These are phyloP conservation scores for Diploptera punctata DNA, from an alignment of 2,888 invertebrate genomes.

Conservation along the genomic window DNA sequence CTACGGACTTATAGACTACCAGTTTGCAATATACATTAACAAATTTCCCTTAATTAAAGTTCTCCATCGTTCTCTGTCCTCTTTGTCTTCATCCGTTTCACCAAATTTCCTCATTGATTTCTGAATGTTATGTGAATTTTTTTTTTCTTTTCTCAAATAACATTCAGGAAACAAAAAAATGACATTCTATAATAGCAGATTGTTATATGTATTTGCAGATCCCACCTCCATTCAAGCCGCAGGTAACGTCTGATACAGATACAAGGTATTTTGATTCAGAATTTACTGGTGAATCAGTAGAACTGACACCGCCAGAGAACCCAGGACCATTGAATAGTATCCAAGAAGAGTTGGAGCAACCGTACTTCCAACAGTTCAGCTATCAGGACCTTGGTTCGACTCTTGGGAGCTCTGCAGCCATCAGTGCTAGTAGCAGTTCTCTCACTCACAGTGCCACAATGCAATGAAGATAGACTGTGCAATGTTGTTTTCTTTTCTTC, in stretches of 20 bases:
- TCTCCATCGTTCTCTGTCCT: no score
- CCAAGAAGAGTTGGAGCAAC: conserved; percentile 64
- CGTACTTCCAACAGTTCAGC: conserved; percentile 82
- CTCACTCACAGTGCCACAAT: conserved; percentile 25
- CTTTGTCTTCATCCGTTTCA: no score
- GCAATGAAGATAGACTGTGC: conserved; percentile 12
- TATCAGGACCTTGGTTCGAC: conserved; percentile 75
- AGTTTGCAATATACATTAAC: no score
- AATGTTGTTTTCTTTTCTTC: neutral
- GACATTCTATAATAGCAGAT: no score
- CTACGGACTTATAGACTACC: no score
- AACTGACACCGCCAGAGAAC: conserved; percentile 92
- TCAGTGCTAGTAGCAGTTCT: conserved; percentile 27
- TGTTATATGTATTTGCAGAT: no score
- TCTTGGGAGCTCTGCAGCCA: conserved; percentile 65
- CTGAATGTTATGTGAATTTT: no score
- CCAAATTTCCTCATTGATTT: no score
- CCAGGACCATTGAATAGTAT: conserved; percentile 64
- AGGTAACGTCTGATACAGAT: conserved; percentile 95
- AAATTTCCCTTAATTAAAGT: no score
- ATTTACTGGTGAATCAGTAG: conserved; percentile 97
- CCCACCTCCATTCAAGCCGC: conserved; percentile 91
- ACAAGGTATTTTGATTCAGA: conserved; percentile 98
- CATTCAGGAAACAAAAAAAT: no score
- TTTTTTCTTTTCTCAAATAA: no score